A percentile compares a stretch with the other conserved stretches of the same genome.
Evolutionary conservation across 92 coral and sea anemone species (phyloP).

Genomic region (Phenganax marumi): DNA sequence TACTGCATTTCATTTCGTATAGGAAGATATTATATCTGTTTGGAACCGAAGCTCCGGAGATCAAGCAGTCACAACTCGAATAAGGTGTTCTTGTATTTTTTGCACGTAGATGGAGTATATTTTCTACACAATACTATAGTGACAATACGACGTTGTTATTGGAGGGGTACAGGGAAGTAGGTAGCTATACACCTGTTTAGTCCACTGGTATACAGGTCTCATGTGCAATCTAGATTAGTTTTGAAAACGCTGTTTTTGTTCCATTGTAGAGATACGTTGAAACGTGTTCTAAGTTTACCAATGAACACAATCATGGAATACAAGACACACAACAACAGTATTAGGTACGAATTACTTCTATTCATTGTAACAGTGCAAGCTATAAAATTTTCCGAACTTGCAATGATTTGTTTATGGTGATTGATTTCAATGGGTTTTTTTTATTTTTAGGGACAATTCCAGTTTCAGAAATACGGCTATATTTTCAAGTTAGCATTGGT

Average conservation of each 20-base stretch:
- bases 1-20: background rate
- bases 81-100: slow-evolving; percentile 59
- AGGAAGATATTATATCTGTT: slow-evolving; percentile 98
- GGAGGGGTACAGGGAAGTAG: too few relatives aligned
- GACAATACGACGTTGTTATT: too few relatives aligned
- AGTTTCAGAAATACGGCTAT: slow-evolving; percentile 98
- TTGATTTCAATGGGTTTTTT: slow-evolving; percentile 5
- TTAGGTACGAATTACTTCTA: slow-evolving; percentile 59
- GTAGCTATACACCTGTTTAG: too few relatives aligned
- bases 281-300: slow-evolving; percentile 90
- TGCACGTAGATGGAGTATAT: too few relatives aligned
- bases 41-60: slow-evolving; percentile 98
- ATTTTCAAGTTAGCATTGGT: slow-evolving; percentile 64
- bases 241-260: background rate
- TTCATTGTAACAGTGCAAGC: too few relatives aligned
- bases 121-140: too few relatives aligned
- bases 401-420: background rate
- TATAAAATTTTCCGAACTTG: too few relatives aligned
- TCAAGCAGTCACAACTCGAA: slow-evolving; percentile 94
- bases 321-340: slow-evolving; percentile 94
- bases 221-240: too few relatives aligned
- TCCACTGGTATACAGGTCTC: too few relatives aligned
- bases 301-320: slow-evolving; percentile 98
- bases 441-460: slow-evolving; percentile 80
- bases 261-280: slow-evolving; percentile 80